These are phyloP conservation scores for Mylabris phalerata DNA, from an alignment of 1,140 invertebrate species.

Conservation along the genomic window DNA sequence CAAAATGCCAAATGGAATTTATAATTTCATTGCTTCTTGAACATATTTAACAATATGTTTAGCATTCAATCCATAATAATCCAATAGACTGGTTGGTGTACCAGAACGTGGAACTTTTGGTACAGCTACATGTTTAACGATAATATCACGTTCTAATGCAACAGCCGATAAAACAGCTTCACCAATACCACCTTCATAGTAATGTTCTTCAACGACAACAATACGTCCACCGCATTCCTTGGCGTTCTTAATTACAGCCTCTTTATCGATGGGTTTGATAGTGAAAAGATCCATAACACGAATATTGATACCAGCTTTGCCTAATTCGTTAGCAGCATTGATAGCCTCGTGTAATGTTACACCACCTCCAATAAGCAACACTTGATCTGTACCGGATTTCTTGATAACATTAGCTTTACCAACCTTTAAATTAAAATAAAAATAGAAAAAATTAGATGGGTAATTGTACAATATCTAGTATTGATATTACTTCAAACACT, in stretches of 20 bases:
- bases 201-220: constrained; percentile 96
- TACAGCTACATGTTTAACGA: constrained; percentile 85
- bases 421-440: constrained; percentile 41
- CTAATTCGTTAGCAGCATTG: constrained; percentile 73
- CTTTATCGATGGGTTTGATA: constrained; percentile 88
- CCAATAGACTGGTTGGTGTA: constrained; percentile 73
- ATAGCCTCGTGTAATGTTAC: constrained; percentile 90
- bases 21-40: constrained; percentile 54
- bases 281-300: constrained; percentile 92
- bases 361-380: constrained; percentile 85
- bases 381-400: constrained; percentile 65
- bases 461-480: background rate
- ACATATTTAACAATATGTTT: constrained; percentile 70
- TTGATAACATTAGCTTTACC: constrained; percentile 77
- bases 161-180: constrained; percentile 87
- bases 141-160: constrained; percentile 60
- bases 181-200: constrained; percentile 89
- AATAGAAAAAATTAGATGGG: constrained; percentile 1
- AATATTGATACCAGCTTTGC: constrained; percentile 59
- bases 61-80: constrained; percentile 84
- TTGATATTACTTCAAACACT: constrained; percentile 58
- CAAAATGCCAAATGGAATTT: constrained; percentile 18
- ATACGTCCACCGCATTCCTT: constrained; percentile 72
- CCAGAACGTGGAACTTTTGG: constrained; percentile 84
- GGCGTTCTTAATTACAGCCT: constrained; percentile 71